phyloP scores from a whole-genome alignment of 2,113 vertebrate species.

The Puffinus mauretanicus region DNA sequence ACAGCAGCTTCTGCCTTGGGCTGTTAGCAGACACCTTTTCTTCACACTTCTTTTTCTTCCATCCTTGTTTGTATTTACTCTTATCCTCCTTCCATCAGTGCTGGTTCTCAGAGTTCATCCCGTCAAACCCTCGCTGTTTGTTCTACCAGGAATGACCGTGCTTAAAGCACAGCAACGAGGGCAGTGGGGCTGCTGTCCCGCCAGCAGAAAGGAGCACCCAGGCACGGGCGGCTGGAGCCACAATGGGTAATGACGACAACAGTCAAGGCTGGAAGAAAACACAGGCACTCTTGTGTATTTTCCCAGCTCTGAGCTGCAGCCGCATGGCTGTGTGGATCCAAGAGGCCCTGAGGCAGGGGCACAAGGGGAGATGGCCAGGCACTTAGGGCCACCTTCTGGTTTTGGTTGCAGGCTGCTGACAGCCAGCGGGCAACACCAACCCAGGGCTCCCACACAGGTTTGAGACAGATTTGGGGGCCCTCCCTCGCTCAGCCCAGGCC shows the following conservation, averaged over 20 bases:
- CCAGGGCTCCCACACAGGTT: neutral
- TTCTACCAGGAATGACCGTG: accelerated
- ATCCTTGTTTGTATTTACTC: neutral
- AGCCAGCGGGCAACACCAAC: neutral
- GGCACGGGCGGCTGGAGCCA: neutral
- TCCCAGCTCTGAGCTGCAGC: neutral
- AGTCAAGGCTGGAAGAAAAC: neutral
- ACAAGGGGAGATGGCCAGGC: neutral
- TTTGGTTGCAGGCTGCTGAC: neutral
- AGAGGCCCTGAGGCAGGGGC: neutral
- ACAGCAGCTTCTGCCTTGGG: neutral
- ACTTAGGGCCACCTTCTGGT: neutral
- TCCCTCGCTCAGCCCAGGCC: neutral
- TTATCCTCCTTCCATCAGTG: neutral
- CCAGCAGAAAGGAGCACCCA: neutral
- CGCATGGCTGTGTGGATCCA: accelerated
- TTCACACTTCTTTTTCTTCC: neutral
- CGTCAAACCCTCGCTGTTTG: neutral
- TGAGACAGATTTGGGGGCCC: neutral
- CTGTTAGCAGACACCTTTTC: neutral
- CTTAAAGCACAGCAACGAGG: accelerated
- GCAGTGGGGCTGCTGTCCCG: neutral
- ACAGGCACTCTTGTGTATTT: neutral
- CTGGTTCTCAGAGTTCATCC: neutral
- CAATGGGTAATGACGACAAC: neutral